These are phyloP conservation scores for Orthosia incerta DNA, from an alignment of 2,888 invertebrate genomes.

Conservation along the genomic window DNA sequence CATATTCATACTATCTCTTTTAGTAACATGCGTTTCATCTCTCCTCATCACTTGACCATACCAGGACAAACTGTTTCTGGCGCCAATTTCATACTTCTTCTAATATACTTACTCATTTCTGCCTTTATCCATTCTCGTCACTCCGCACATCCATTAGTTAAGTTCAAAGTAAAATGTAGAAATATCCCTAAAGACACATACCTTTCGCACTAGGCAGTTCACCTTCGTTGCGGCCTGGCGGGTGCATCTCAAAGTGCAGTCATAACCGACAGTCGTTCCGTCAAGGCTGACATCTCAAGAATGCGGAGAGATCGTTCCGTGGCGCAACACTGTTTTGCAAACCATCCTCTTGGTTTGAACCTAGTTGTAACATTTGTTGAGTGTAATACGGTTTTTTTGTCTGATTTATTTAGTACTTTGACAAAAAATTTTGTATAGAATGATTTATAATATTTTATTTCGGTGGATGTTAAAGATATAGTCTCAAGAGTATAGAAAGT, in stretches of 20 bases:
- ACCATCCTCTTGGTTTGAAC: conserved; percentile 58
- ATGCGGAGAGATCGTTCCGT: conserved; percentile 68
- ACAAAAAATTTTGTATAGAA: background rate
- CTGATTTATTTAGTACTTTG: background rate
- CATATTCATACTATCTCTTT: no score
- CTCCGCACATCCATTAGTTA: no score
- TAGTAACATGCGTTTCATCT: no score
- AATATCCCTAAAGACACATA: conserved; percentile 33
- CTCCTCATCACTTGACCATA: no score
- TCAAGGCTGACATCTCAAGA: conserved; percentile 68
- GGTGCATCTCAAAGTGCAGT: conserved; percentile 64
- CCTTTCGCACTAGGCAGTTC: conserved; percentile 53
- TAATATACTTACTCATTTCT: no score
- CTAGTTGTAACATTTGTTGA: conserved; percentile 39
- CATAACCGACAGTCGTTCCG: conserved; percentile 56
- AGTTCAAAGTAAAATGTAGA: conserved; percentile 21
- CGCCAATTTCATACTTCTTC: no score
- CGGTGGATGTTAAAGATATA: no score
- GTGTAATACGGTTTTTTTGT: conserved; percentile 32
- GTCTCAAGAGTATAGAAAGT: no score
- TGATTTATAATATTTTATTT: no score
- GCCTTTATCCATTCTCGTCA: no score
- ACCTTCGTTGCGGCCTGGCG: conserved; percentile 57
- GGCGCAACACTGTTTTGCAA: conserved; percentile 66
- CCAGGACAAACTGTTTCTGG: no score